Evolutionary conservation across 2,888 invertebrate species (phyloP), one percentile per base, ranked within the genome.

Genomic region (Melinaea menophilus): DNA sequence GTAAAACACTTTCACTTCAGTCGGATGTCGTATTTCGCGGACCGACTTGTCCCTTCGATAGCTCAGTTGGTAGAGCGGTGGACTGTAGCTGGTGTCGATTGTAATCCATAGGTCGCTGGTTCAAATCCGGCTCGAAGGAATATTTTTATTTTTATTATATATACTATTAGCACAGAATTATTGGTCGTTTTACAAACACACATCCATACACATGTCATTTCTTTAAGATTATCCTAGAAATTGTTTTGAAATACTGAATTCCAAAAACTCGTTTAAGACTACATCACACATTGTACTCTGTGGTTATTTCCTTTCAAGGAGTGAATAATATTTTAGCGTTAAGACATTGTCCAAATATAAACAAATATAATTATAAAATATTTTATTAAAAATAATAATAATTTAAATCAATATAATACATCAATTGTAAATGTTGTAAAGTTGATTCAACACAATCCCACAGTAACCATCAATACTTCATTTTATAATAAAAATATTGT

Each of bases 51-150:
- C 7, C 90, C 90, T 91, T 90, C 90, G 90, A 91, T 91, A 91
- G 91, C 90, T 91, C 90, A 91, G 90, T 90, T 90, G 91, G 91
- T 91, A 91, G 90, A 91, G 89, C 90, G 90, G 91, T 90, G 88
- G 89, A 90, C 90, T 90, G 89, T 90, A 89, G 88, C 62, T 31
- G 51, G 22, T 7, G n/a, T 51, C 22, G 61, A 73, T 72, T 72
- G 88, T 34, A 11, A 91, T 91, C 90, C 91, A 91, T 91, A 91
- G 91, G 91, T 91, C 91, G 89, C 91, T 91, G 91, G 91, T 91
- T 91, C 91, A 91, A 91, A 91, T 91, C 91, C 91, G 90, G 91
- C 89, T 91, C 91, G 91, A 91, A 91, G 90, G 91, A 91, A 55
- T 68, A 31, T 51, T 51, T 51, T 51, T 51, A 22, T 13, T 48